Base-by-base conservation (phyloP, 1,140 invertebrate genomes). In the Leptinotarsa lineolata region DNA sequence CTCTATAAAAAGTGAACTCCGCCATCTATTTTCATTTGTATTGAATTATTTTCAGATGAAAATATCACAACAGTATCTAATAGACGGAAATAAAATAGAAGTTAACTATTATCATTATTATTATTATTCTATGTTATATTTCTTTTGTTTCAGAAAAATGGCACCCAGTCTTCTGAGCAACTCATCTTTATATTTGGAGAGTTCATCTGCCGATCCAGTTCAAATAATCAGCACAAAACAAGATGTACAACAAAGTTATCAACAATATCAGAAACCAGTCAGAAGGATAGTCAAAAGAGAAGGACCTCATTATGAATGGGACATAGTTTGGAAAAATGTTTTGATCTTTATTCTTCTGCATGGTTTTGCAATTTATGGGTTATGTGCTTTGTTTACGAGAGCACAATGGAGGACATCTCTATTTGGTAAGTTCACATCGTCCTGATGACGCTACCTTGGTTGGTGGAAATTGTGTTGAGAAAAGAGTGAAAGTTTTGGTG, bases 131-230 rank as follows among this genome's bases (percentile, higher is more conserved):
- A 5, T 16, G 15, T 6, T n/a, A 46, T 46, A n/a, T 18, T 48
- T 30, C 22, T 58, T 45, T n/a, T 61, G 60, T 71, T 71, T 5
- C 39, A 64, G 70, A 15, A 24, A 65, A 44, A 83, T 83, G 82
- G 80, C 82, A 58, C 82, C 82, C 44, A 83, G 82, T 70, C 68
- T 83, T 12, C 76, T 82, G 68, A 59, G 70, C 15, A 81, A 79
- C 48, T 75, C 77, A 18, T 54, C 64, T 4, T 44, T 39, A 18
- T 66, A n/a, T 30, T 0, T 66, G 15, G 80, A 3, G 74, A 76
- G n/a, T 68, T 81, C 65, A 79, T 83, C 73, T 70, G 74, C 78
- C 0, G 80, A 82, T 46, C 81, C 82, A n/a, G 76, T 83, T 67
- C 76, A 76, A 58, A 79, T 80, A 16, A 73, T 76, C 16, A 63